Percentiles rank a stretch among this genome's conserved stretches.
These are phyloP conservation scores for Allophyes oxyacanthae DNA, from an alignment of 2,888 invertebrate genomes.

Conservation along the genomic window DNA sequence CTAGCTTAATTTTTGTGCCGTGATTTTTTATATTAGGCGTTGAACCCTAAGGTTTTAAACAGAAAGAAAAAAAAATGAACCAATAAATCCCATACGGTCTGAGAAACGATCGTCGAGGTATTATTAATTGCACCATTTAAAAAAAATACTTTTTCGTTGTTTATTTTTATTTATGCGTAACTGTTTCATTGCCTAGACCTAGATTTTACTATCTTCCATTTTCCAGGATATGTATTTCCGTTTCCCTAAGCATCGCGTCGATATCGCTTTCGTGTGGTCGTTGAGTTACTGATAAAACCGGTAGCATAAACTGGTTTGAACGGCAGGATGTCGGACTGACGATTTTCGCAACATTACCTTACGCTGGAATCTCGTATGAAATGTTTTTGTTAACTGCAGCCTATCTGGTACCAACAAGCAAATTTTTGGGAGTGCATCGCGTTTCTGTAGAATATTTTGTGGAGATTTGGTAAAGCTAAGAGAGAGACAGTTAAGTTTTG, in stretches of 20 bases:
- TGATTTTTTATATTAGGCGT: neutral
- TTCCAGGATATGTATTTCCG: constrained; percentile 74
- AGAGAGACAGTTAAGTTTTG: too few relatives aligned
- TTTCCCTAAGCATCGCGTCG: constrained; percentile 66
- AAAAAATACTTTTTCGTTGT: constrained; percentile 1
- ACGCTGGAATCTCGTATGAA: constrained; percentile 42
- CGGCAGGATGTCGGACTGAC: constrained; percentile 47
- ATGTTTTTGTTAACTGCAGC: constrained; percentile 35
- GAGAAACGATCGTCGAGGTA: too few relatives aligned
- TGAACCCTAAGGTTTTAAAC: neutral
- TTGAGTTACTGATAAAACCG: constrained; percentile 50
- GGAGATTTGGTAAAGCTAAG: too few relatives aligned
- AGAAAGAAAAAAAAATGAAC: too few relatives aligned
- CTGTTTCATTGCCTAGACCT: neutral
- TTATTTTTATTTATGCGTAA: too few relatives aligned
- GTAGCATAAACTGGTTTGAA: constrained; percentile 52
- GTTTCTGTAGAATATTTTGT: constrained; percentile 1
- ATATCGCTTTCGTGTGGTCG: constrained; percentile 60
- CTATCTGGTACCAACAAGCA: constrained; percentile 16
- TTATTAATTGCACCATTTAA: too few relatives aligned
- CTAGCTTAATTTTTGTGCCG: constrained; percentile 3
- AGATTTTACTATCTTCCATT: constrained; percentile 46
- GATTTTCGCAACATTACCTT: constrained; percentile 56
- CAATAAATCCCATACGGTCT: too few relatives aligned
- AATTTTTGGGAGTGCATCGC: constrained; percentile 33